Conservation (phyloP, 2,888 invertebrate species). For the Panopea generosa region DNA sequence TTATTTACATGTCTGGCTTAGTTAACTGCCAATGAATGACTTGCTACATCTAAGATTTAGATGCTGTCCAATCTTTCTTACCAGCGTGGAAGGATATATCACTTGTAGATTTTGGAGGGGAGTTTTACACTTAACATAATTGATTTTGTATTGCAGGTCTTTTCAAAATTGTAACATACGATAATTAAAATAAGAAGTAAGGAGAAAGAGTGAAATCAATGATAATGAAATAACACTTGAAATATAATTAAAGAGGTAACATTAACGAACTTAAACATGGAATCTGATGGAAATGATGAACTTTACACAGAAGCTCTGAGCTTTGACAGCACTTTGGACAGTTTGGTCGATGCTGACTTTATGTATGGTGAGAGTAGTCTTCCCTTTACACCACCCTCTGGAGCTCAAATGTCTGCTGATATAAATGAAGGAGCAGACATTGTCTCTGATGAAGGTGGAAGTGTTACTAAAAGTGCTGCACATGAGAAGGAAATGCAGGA, state of each 20-base stretch:
- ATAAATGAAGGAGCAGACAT: constrained; percentile 29
- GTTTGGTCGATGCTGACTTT: constrained; percentile 39
- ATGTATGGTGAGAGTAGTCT: background rate
- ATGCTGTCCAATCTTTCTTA: background rate
- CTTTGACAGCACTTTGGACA: constrained; percentile 51
- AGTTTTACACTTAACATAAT: background rate
- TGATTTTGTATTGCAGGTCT: background rate
- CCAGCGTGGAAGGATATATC: background rate
- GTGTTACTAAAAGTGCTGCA: too few relatives aligned
- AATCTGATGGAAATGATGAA: constrained; percentile 19
- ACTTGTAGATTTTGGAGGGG: background rate
- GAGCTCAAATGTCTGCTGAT: constrained; percentile 32
- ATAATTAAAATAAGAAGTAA: background rate
- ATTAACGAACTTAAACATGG: constrained; percentile 6
- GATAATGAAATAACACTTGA: too few relatives aligned
- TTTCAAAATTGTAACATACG: background rate
- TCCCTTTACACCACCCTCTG: background rate
- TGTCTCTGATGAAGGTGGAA: constrained; percentile 23
- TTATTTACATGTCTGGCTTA: constrained; percentile 33
- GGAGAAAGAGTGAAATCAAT: background rate
- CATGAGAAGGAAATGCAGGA: background rate
- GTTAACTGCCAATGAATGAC: constrained; percentile 36
- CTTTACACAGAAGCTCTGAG: constrained; percentile 36
- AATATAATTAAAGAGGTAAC: too few relatives aligned
- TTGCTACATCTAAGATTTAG: background rate